Conservation (phyloP, 2,113 vertebrate genomes). For the Beaufortia kweichowensis region DNA sequence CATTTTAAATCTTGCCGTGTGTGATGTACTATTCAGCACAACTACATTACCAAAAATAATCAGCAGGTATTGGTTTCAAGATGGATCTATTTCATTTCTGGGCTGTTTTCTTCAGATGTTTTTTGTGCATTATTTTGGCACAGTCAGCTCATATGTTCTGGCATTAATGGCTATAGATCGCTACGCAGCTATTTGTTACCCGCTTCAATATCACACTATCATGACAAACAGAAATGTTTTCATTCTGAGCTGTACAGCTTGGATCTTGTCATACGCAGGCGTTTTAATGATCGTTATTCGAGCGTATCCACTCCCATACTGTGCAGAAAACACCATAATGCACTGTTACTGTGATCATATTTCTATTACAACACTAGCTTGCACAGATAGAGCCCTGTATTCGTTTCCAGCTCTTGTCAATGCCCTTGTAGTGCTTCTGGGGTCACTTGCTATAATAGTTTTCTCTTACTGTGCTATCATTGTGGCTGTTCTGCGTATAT, state of each 20-base stretch:
- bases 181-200: conserved; percentile 64
- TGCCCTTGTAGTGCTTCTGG: conserved; percentile 58
- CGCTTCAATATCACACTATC: conserved; percentile 56
- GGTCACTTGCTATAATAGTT: conserved; percentile 60
- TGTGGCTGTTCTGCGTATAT: conserved; percentile 51
- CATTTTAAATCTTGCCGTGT: conserved; percentile 61
- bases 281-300: conserved; percentile 49
- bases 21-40: conserved; percentile 58
- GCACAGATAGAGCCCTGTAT: conserved; percentile 58
- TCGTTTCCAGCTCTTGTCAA: conserved; percentile 47
- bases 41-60: conserved; percentile 67
- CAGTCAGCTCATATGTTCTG: conserved; percentile 54
- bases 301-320: conserved; percentile 66
- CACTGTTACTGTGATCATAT: conserved; percentile 70
- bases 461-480: conserved; percentile 65
- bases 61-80: conserved; percentile 54
- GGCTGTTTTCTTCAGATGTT: conserved; percentile 61
- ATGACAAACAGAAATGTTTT: conserved; percentile 59
- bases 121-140: conserved; percentile 60
- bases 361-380: conserved; percentile 61
- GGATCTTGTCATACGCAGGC: conserved; percentile 32
- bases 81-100: conserved; percentile 51
- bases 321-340: conserved; percentile 60
- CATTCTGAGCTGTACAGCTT: conserved; percentile 55
- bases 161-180: conserved; percentile 70